Evolutionary conservation across 2,888 invertebrate genomes (phyloP).

Genomic region (Cremastobaeus sp.): DNA sequence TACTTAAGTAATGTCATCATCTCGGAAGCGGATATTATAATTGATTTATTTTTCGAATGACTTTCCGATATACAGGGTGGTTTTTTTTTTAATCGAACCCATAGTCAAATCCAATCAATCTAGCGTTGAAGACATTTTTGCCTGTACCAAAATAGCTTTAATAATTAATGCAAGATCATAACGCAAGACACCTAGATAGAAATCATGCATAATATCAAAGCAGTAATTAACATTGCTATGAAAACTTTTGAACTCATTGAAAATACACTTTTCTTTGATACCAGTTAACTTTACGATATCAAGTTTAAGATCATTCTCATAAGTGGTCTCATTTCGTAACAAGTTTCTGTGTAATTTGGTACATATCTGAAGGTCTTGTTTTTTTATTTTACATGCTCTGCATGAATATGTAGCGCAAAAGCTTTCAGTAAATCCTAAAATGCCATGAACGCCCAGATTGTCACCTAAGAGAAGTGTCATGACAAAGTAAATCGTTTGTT

Average conservation of each 20-base stretch:
- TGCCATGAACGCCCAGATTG: slow-evolving; percentile 44
- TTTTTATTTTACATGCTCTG: slow-evolving; percentile 26
- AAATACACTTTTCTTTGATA: too few species aligned
- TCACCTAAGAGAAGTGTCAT: slow-evolving; percentile 19
- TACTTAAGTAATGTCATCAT: slow-evolving; percentile 33
- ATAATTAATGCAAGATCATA: slow-evolving; percentile 49
- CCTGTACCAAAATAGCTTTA: neutral
- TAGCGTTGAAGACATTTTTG: slow-evolving; percentile 5
- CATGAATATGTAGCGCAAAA: slow-evolving; percentile 56
- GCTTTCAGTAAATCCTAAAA: slow-evolving; percentile 47
- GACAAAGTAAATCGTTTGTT: slow-evolving; percentile 1
- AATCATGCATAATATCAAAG: slow-evolving; percentile 54
- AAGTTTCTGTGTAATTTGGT: neutral
- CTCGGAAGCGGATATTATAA: slow-evolving; percentile 32
- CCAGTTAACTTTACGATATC: too few species aligned
- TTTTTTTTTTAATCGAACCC: slow-evolving; percentile 18
- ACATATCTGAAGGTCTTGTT: neutral
- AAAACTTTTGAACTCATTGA: slow-evolving; percentile 45
- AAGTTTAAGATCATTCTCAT: too few species aligned
- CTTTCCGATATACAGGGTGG: slow-evolving; percentile 12
- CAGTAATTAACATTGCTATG: slow-evolving; percentile 42
- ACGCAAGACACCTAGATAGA: slow-evolving; percentile 38
- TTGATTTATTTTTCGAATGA: slow-evolving; percentile 20
- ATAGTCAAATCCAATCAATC: slow-evolving; percentile 23
- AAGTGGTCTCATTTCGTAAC: too few species aligned